Base-by-base conservation (phyloP, 1,140 invertebrate species). In the Trichonephila clavipes region DNA sequence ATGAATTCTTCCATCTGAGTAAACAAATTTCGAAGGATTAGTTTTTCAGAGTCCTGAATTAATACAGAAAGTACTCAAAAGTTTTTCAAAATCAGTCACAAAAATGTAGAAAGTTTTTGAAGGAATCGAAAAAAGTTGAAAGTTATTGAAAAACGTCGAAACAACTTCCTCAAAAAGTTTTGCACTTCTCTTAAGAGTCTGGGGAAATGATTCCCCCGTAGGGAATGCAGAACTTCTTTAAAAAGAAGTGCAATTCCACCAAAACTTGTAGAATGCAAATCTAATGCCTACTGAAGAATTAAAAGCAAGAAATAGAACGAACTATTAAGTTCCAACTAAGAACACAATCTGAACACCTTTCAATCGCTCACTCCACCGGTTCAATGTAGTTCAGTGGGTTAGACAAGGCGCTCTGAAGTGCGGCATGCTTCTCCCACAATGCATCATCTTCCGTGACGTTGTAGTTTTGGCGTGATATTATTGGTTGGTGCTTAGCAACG, bases 401-500 rank as follows among this genome's bases (percentile, higher is more conserved):
- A 86, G 59, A 69, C n/a, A 87, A 61, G 51, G 16, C 19, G 28
- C 16, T 62, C 19, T 10, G 24, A 66, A 64, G 59, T 87, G 34
- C 62, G 24, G 69, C 24, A n/a, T 40, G 62, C 72, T 86, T 92
- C 91, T 66, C 59, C 91, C 83, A 92, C 10, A 92, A 92, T 92
- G 59, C 91, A 40, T 87, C 91, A n/a, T 64, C 69, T n/a, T 19
- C 61, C 19, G 19, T 87, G 91, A 92, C 64, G 62, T 92, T 83
- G 66, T 7, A 4, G 2, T 1, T 44, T n/a, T 1, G 61, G 21
- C 44, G n/a, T 14, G 10, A 24, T 28, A 18, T n/a, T 8, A 92
- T 92, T 92, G 82, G 91, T 62, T 72, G 91, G 40, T 72, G 91
- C 91, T 64, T 92, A 92, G 91, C 91, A 92, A 92, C 91, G 21